Conservation (phyloP, 2,888 invertebrate genomes). For the Xanthia icteritia region DNA sequence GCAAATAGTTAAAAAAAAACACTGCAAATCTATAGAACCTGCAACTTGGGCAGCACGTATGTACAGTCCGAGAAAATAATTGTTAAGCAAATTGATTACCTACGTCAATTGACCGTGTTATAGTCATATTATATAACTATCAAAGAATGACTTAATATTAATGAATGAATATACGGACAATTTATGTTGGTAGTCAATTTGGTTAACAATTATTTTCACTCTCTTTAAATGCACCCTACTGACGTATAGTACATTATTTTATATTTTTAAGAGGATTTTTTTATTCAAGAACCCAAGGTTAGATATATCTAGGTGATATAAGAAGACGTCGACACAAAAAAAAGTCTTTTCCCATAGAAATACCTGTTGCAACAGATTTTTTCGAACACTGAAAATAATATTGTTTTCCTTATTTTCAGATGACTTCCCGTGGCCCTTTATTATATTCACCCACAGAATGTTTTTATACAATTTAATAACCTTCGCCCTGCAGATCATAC, state of each 20-base stretch:
- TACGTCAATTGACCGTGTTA: background rate
- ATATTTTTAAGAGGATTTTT: background rate
- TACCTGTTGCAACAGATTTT: background rate
- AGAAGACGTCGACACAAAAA: background rate
- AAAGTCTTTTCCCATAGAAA: background rate
- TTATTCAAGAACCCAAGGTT: too few relatives aligned
- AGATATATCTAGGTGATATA: too few relatives aligned
- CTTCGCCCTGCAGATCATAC: constrained; percentile 69
- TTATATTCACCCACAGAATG: constrained; percentile 61
- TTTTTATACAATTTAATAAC: constrained; percentile 64
- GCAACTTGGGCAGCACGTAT: too few relatives aligned
- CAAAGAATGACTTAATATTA: too few relatives aligned
- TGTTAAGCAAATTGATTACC: background rate
- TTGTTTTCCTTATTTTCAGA: constrained; percentile 65
- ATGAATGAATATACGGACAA: background rate
- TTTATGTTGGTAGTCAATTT: too few relatives aligned
- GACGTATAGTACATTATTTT: background rate
- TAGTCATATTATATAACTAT: background rate
- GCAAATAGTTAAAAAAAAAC: too few relatives aligned
- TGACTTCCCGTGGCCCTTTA: constrained; percentile 65
- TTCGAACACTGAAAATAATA: background rate
- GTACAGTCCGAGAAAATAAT: background rate
- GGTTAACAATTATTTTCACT: background rate
- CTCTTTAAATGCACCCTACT: background rate
- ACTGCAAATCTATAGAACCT: too few relatives aligned